Conservation (phyloP, 1,140 invertebrate species). For the Acyrthosiphon pisum region DNA sequence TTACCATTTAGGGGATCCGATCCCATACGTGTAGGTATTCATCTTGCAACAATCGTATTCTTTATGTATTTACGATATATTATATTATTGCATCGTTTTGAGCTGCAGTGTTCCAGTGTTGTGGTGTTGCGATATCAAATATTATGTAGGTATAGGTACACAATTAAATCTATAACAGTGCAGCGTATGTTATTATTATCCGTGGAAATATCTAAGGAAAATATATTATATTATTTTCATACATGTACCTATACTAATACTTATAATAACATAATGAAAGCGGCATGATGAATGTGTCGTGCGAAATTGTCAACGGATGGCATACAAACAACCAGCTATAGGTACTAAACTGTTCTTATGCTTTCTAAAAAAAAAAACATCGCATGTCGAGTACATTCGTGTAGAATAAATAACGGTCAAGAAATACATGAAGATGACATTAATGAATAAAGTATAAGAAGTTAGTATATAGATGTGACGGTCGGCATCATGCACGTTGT, state of each 20-base stretch:
- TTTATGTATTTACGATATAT: neutral
- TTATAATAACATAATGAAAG: neutral
- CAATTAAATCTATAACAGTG: neutral
- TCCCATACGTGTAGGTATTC: neutral
- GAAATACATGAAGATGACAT: neutral
- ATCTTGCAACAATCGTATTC: neutral
- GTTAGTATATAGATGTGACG: neutral
- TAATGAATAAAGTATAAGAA: neutral
- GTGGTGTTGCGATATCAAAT: neutral
- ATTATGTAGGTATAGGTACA: neutral
- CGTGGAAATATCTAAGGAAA: neutral
- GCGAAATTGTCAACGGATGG: neutral
- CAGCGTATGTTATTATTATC: neutral
- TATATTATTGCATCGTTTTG: neutral
- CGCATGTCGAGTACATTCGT: neutral
- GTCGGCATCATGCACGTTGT: neutral
- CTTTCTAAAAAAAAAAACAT: neutral
- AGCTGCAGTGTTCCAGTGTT: too few species aligned
- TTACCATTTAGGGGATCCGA: constrained; percentile 32
- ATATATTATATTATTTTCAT: neutral
- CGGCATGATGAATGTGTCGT: neutral
- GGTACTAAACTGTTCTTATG: neutral
- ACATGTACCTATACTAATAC: neutral
- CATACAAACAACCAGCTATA: neutral
- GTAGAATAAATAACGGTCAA: neutral